Percentiles rank a stretch among this genome's conserved stretches.
phyloP scores from a whole-genome alignment of 2,113 vertebrate species.

The Tamias sibiricus region DNA sequence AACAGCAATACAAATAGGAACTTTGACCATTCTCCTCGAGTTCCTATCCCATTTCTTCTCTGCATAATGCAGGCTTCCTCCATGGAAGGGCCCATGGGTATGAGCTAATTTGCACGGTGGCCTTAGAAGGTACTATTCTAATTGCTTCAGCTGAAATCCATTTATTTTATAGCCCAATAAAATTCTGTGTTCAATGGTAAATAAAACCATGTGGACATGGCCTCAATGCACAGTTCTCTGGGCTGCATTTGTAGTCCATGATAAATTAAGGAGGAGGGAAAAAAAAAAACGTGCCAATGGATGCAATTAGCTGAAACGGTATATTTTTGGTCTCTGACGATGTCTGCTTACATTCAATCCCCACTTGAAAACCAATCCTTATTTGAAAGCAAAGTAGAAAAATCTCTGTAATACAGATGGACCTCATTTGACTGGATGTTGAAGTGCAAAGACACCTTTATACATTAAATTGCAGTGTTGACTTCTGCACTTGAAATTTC shows the following conservation, averaged over 20 bases:
- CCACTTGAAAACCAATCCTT: conserved; percentile 70
- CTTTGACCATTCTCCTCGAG: not conserved
- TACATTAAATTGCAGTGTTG: conserved; percentile 62
- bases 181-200: conserved; percentile 73
- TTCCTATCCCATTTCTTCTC: not conserved
- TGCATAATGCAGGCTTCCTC: not conserved
- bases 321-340: conserved; percentile 75
- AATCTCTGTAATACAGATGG: conserved; percentile 71
- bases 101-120: conserved; percentile 56
- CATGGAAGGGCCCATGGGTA: not conserved
- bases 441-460: conserved; percentile 74
- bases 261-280: conserved; percentile 63
- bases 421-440: conserved; percentile 56
- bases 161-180: conserved; percentile 81
- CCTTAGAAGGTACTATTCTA: conserved; percentile 73
- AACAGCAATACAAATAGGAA: not conserved
- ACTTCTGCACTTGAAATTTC: conserved; percentile 79
- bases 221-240: conserved; percentile 65
- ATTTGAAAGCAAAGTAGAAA: conserved; percentile 78
- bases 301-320: conserved; percentile 73
- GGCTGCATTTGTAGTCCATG: conserved; percentile 62
- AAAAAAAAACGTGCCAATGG: conserved; percentile 26
- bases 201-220: conserved; percentile 66
- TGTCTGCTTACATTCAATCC: conserved; percentile 73
- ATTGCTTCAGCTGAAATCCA: conserved; percentile 74